Evolutionary conservation across 1,140 invertebrate genomes (phyloP).

Genomic region (Zelostemma sp.): DNA sequence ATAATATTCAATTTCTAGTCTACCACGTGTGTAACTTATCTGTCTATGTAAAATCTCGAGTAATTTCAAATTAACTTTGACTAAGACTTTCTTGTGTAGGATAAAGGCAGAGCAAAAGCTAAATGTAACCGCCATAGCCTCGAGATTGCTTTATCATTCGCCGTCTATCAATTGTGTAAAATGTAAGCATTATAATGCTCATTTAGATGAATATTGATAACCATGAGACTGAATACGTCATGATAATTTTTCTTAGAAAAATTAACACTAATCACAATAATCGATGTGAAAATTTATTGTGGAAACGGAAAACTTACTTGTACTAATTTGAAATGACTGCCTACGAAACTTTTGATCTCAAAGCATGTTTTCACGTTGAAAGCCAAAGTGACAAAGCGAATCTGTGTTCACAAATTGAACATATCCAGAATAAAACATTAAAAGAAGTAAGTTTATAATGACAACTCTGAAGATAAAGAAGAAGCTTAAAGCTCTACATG

Average conservation of each 20-base stretch:
- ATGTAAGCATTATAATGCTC: conserved; percentile 22
- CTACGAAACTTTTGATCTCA: conserved; percentile 6
- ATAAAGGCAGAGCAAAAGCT: no score
- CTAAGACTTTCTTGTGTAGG: no score
- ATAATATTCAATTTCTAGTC: conserved; percentile 1
- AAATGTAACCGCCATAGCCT: no score
- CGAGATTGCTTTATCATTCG: neutral
- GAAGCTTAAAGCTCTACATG: neutral
- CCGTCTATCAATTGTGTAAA: neutral
- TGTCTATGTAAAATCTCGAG: neutral
- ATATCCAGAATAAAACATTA: conserved; percentile 12
- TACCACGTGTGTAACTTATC: neutral
- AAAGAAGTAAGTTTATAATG: conserved; percentile 6
- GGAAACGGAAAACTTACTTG: neutral
- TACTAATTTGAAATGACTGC: conserved; percentile 2
- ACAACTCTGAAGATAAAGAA: neutral
- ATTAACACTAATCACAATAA: conserved; percentile 19
- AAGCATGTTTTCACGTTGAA: neutral
- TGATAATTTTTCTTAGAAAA: conserved; percentile 23
- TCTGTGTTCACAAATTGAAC: neutral
- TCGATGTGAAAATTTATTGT: neutral
- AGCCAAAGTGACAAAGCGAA: neutral
- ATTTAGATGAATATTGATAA: conserved; percentile 30
- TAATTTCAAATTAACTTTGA: neutral
- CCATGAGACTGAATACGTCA: conserved; percentile 39